Evolutionary conservation across 2,888 invertebrate species (phyloP), one percentile per base, ranked within the genome.

Genomic region (Tyria jacobaeae): DNA sequence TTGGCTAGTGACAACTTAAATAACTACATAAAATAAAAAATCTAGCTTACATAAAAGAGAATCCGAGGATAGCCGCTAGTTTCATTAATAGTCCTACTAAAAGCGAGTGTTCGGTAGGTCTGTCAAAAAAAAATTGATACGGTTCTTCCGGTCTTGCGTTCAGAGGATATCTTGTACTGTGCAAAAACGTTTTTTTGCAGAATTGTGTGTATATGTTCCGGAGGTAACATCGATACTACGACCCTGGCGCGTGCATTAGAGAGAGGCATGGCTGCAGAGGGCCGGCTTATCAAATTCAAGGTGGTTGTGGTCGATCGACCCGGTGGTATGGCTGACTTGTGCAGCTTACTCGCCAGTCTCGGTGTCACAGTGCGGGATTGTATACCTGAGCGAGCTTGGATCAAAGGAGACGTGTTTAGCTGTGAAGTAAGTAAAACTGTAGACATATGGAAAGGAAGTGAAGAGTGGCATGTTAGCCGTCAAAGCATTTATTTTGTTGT

Each of bases 351-450:
- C 44, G 95, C 96, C 1, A 92, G 94, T 17, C 90, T 97, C 44
- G 98, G 98, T 0, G 97, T 97, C 4, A 96, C 96, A 34, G 96
- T 99, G 74, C 98, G 99, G 83, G 99, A 99, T 86, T 98, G 99
- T 63, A 96, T 98, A 85, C 99, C 99, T 74, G 99, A 99, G 85
- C 94, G 99, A 59, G 98, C 99, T 3, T 99, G 99, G 98, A 95
- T 99, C 24, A 96, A 96, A 69, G 95, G 96, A 31, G 98, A 99
- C 84, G 96, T 99, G 17, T 98, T 98, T 70, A 89, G 88, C 64
- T 84, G 86, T 35, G 87, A 89, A 86, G 92, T 92, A 76, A 67
- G 34, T 57, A 12, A 27, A 24, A 35, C 10, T 35, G 12, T 35
- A 14, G n/a, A n/a, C n/a, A n/a, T n/a, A n/a, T n/a, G n/a, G n/a